A percentile compares a stretch with the other conserved stretches of the same genome.
phyloP scores from a whole-genome alignment of 2,888 invertebrate genomes.

The Antheraea yamamai region DNA sequence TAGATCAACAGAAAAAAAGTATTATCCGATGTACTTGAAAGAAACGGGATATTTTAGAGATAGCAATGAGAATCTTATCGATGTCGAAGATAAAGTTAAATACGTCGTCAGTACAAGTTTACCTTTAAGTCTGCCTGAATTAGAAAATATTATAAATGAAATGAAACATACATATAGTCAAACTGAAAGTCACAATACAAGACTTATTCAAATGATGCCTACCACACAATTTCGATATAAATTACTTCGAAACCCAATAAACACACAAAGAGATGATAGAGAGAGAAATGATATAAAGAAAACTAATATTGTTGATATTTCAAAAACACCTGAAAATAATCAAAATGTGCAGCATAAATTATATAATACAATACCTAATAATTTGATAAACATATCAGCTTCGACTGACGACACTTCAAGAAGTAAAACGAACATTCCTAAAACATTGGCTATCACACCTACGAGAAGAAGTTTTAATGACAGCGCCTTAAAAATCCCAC shows the following conservation, averaged over 20 bases:
- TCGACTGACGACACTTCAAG: not conserved
- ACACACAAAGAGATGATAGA: not conserved
- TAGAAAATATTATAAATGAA: conserved; percentile 63
- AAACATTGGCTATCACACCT: not conserved
- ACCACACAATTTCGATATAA: not conserved
- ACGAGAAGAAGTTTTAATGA: conserved; percentile 20
- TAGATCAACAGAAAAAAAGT: conserved; percentile 56
- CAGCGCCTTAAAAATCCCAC: conserved; percentile 19
- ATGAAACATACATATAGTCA: conserved; percentile 17
- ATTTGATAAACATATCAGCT: not conserved
- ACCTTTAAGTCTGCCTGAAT: conserved; percentile 55
- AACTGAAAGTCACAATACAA: not conserved
- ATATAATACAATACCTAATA: not conserved
- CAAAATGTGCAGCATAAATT: conserved; percentile 12
- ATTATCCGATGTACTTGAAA: conserved; percentile 34
- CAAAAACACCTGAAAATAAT: not conserved
- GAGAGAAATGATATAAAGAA: not conserved
- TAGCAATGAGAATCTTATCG: conserved; percentile 59
- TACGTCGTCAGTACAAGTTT: conserved; percentile 48
- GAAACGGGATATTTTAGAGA: conserved; percentile 42
- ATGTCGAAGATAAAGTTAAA: conserved; percentile 66
- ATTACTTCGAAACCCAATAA: conserved; percentile 8
- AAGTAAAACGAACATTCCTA: conserved; percentile 10
- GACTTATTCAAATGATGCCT: not conserved
- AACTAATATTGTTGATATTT: not conserved